Evolutionary conservation across 2,797 vertebrate species (phyloP).

Genomic region (Gymnocypris eckloni): DNA sequence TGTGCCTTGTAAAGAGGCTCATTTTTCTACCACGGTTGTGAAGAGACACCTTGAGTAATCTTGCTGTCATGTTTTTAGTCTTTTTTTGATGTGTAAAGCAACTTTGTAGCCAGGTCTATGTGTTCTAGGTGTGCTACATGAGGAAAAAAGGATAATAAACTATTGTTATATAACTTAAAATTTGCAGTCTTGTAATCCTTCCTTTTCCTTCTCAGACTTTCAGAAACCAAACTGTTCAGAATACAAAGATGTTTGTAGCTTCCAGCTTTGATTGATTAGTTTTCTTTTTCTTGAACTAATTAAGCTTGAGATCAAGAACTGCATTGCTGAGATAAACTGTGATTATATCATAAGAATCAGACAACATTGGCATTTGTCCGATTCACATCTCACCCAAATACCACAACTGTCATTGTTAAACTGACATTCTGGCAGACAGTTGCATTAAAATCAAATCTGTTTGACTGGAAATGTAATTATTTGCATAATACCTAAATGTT

Average conservation of each 20-base stretch:
- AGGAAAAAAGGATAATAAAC: constrained; percentile 73
- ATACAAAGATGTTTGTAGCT: constrained; percentile 30
- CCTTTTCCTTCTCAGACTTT: background rate
- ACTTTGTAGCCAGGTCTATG: constrained; percentile 80
- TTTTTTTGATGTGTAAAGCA: constrained; percentile 74
- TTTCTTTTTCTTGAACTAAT: constrained; percentile 40
- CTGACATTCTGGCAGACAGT: constrained; percentile 72
- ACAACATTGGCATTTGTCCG: constrained; percentile 84
- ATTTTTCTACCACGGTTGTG: constrained; percentile 59
- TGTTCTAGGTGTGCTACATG: constrained; percentile 88
- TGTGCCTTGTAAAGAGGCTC: constrained; percentile 51
- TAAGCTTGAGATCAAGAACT: constrained; percentile 6
- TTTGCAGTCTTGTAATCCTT: background rate
- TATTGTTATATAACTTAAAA: constrained; percentile 31
- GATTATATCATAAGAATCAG: constrained; percentile 83
- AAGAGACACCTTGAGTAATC: constrained; percentile 44
- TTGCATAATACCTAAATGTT: background rate
- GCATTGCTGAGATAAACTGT: constrained; percentile 69
- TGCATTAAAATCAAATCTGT: constrained; percentile 10
- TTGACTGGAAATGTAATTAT: background rate
- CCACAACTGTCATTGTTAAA: constrained; percentile 86
- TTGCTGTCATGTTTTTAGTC: constrained; percentile 41
- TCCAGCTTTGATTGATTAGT: constrained; percentile 18
- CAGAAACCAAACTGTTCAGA: background rate
- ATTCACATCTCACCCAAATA: constrained; percentile 84